Conservation (phyloP, 2,113 vertebrate species). For the Pygoscelis adeliae region DNA sequence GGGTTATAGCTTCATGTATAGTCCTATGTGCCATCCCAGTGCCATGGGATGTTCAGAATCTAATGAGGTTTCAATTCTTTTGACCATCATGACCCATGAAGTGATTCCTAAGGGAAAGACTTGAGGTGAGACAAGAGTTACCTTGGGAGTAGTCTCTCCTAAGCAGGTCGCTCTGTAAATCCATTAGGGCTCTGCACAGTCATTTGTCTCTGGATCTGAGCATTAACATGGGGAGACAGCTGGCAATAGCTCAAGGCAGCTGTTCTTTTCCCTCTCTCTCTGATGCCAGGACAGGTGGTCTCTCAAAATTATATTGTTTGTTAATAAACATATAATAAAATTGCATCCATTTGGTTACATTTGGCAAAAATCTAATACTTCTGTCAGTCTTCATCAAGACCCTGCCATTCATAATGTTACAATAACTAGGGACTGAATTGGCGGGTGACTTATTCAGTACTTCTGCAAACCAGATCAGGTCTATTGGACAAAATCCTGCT, state of each 20-base stretch:
- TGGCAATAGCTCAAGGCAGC: conserved; percentile 3
- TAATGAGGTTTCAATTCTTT: not conserved
- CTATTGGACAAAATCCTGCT: not conserved
- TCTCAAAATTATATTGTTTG: not conserved
- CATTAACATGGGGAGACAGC: not conserved
- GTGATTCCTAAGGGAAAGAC: not conserved
- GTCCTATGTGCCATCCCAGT: not conserved
- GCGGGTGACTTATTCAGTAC: fast-evolving
- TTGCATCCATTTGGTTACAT: not conserved
- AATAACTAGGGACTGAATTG: not conserved
- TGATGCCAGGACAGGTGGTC: conserved; percentile 7
- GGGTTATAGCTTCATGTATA: not conserved
- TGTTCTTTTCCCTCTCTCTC: not conserved
- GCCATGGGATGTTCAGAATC: not conserved
- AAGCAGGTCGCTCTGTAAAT: not conserved
- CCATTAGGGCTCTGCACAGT: not conserved
- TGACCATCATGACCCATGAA: not conserved
- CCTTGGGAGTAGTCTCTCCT: not conserved
- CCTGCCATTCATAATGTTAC: not conserved
- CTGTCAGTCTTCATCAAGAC: not conserved
- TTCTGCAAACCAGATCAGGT: not conserved
- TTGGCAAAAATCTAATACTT: conserved; percentile 6
- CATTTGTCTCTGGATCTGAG: not conserved
- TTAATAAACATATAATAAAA: conserved; percentile 29
- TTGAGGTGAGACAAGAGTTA: not conserved